Conservation (phyloP, 1,140 invertebrate species). For the Drosophila ironensis region DNA sequence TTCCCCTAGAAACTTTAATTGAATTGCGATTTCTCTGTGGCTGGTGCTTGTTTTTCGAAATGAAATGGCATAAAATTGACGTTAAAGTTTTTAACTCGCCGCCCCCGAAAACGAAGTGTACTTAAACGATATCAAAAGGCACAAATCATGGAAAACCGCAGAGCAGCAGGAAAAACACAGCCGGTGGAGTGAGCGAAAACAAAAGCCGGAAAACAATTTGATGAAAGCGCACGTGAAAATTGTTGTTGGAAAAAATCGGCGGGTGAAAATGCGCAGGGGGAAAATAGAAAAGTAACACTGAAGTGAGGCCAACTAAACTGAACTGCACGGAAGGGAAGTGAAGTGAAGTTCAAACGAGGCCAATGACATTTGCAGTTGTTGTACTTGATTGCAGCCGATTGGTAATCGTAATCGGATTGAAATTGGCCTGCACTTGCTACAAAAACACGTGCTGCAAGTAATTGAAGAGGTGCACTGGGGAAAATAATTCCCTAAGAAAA, state of each 20-base stretch:
- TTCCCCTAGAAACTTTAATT: conserved; percentile 54
- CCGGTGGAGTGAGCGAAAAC: conserved; percentile 41
- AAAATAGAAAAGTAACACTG: conserved; percentile 33
- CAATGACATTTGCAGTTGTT: conserved; percentile 69
- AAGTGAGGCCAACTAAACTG: too few species aligned
- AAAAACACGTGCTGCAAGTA: conserved; percentile 49
- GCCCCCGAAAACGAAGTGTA: conserved; percentile 28
- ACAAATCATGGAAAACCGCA: conserved; percentile 28
- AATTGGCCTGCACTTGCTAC: conserved; percentile 68
- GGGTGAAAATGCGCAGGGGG: neutral
- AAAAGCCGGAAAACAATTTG: conserved; percentile 79
- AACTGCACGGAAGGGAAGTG: conserved; percentile 8
- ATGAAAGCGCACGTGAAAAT: conserved; percentile 43
- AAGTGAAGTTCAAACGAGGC: conserved; percentile 58
- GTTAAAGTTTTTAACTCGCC: conserved; percentile 32
- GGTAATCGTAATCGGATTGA: conserved; percentile 77
- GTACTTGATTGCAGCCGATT: conserved; percentile 62
- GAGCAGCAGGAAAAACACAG: conserved; percentile 7
- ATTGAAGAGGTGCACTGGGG: conserved; percentile 23
- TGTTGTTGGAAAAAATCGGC: neutral
- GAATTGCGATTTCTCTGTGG: conserved; percentile 19
- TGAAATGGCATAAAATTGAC: conserved; percentile 26
- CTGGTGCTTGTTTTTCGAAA: conserved; percentile 4
- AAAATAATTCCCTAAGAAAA: too few species aligned
- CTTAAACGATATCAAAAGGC: conserved; percentile 32